Percentiles rank a stretch among this genome's conserved stretches.
These are phyloP conservation scores for Aspidiotus destructor DNA, from an alignment of 2,888 invertebrate species.

Conservation along the genomic window DNA sequence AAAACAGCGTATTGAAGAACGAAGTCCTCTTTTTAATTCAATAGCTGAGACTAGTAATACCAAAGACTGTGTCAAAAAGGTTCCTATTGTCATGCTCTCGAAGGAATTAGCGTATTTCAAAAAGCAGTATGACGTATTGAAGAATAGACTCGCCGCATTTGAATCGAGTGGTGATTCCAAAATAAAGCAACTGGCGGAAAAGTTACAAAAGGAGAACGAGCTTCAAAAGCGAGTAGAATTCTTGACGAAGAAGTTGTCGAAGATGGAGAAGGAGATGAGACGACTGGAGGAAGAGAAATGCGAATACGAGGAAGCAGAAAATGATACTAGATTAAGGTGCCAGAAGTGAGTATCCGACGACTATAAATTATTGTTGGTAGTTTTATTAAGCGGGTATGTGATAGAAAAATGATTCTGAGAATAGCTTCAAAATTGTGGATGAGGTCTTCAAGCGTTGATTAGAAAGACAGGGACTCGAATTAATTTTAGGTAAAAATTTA, in stretches of 20 bases:
- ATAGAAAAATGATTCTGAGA: not conserved
- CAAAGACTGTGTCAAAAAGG: slow-evolving; percentile 13
- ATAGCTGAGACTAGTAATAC: not conserved
- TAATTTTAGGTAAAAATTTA: not conserved
- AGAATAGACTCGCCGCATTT: slow-evolving; percentile 56
- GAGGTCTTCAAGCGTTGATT: not conserved
- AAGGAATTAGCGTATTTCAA: slow-evolving; percentile 55
- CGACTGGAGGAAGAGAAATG: slow-evolving; percentile 61
- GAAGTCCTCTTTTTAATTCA: slow-evolving; percentile 17
- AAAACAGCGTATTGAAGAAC: slow-evolving; percentile 52
- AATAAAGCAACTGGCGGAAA: slow-evolving; percentile 51
- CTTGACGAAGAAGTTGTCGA: slow-evolving; percentile 46
- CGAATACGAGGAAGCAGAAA: slow-evolving; percentile 65
- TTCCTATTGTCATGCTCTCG: slow-evolving; percentile 38
- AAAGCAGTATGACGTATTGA: slow-evolving; percentile 54
- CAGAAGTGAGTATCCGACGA: slow-evolving; percentile 42
- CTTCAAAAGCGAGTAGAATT: slow-evolving; percentile 46
- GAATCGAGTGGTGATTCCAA: slow-evolving; percentile 56
- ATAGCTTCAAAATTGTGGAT: no score
- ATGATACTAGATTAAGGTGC: slow-evolving; percentile 57
- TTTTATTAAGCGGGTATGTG: not conserved
- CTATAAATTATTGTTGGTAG: not conserved
- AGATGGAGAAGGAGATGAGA: slow-evolving; percentile 54
- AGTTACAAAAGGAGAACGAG: slow-evolving; percentile 54
- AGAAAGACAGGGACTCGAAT: no score